Evolutionary conservation across 1,140 invertebrate species (phyloP).

Genomic region (Andricus grossulariae): DNA sequence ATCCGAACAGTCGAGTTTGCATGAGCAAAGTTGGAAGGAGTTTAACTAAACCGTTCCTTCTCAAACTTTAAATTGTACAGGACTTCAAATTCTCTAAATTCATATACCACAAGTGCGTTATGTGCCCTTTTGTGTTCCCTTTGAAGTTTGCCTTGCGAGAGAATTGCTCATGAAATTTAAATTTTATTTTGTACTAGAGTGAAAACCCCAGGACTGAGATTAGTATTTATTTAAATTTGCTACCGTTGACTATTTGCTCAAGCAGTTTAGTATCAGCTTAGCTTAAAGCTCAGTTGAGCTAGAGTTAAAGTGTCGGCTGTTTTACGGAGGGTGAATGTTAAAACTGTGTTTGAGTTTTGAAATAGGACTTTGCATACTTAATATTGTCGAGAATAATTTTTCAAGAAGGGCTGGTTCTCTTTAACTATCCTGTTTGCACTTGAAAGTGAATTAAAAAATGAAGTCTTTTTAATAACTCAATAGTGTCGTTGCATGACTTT

Average conservation of each 20-base stretch:
- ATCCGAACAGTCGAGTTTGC: background rate
- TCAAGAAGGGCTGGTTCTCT: background rate
- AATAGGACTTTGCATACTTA: constrained; percentile 17
- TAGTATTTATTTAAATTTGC: constrained; percentile 18
- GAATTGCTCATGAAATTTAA: background rate
- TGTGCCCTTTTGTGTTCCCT: background rate
- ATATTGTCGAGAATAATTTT: background rate
- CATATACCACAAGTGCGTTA: background rate
- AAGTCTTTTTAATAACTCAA: too few species aligned
- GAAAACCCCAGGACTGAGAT: background rate
- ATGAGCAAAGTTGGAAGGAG: background rate
- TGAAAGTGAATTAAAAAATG: too few species aligned
- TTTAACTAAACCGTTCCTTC: constrained; percentile 1
- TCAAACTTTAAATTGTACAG: background rate
- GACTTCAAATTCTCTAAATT: background rate
- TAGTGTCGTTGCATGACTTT: too few species aligned
- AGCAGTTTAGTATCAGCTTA: constrained; percentile 8
- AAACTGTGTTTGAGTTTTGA: constrained; percentile 14
- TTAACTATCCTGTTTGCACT: too few species aligned
- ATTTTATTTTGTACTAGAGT: background rate
- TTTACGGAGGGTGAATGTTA: background rate
- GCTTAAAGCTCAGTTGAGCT: constrained; percentile 9
- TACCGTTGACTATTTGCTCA: constrained; percentile 1
- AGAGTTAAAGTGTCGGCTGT: background rate
- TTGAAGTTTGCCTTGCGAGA: background rate